phyloP scores from a whole-genome alignment of 2,113 vertebrate genomes.

The Glaucomys volans region DNA sequence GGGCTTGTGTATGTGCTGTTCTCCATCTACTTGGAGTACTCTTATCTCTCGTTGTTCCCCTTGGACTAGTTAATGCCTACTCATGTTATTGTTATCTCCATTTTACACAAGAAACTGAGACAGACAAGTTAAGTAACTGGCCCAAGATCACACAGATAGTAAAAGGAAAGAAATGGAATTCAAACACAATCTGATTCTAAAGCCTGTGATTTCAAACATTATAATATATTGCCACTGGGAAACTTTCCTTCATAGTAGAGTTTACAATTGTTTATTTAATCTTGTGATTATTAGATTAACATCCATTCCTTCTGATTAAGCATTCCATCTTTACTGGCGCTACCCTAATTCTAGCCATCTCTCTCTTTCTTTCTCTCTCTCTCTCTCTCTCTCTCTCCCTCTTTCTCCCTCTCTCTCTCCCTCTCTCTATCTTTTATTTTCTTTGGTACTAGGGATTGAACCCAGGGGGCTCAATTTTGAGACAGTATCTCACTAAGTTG shows the following conservation, averaged over 20 bases:
- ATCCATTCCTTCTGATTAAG: neutral
- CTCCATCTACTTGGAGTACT: neutral
- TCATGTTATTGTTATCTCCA: neutral
- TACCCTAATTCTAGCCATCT: neutral
- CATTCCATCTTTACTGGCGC: neutral
- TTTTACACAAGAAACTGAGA: neutral
- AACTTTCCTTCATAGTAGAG: neutral
- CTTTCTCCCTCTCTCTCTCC: no score
- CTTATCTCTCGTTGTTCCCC: neutral
- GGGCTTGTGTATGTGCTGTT: neutral
- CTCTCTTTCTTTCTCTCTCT: no score
- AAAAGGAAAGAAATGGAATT: neutral
- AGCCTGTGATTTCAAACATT: neutral
- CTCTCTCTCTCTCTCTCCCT: no score
- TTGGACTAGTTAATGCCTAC: neutral
- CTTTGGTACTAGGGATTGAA: neutral
- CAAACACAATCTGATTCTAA: neutral
- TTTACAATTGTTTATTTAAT: neutral
- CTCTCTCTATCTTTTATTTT: no score
- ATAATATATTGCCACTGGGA: neutral
- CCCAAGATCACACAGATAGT: neutral
- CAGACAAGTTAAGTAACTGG: neutral
- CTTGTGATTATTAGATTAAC: neutral
- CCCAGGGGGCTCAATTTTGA: neutral
- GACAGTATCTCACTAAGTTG: neutral